Conservation (phyloP, 2,797 vertebrate genomes). For the Gila robusta region DNA sequence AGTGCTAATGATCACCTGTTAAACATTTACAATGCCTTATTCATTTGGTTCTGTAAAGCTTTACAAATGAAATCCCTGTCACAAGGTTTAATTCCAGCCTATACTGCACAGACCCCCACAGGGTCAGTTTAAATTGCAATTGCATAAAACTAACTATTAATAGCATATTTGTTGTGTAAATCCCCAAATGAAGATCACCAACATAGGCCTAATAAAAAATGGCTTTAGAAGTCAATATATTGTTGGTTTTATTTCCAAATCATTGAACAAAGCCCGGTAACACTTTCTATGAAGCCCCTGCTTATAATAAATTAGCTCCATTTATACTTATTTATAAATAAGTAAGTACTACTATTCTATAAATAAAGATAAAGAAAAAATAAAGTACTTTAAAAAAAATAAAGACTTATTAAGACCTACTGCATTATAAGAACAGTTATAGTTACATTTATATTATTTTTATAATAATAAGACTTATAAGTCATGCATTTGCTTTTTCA, state of each 20-base stretch:
- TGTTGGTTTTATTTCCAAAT: background rate
- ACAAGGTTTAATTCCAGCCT: background rate
- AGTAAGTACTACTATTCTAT: too few relatives aligned
- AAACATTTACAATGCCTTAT: background rate
- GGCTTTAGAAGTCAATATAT: background rate
- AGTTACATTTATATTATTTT: too few relatives aligned
- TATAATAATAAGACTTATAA: too few relatives aligned
- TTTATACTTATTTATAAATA: too few relatives aligned
- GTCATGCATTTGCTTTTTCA: too few relatives aligned
- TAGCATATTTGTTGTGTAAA: slow-evolving; percentile 1
- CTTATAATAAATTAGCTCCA: too few relatives aligned
- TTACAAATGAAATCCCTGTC: background rate
- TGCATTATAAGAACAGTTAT: too few relatives aligned
- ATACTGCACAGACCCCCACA: background rate
- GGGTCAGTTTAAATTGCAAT: background rate
- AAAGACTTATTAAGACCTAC: too few relatives aligned
- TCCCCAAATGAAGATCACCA: background rate
- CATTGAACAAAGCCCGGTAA: too few relatives aligned
- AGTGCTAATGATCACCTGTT: background rate
- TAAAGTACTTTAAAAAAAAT: too few relatives aligned
- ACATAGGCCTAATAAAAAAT: background rate
- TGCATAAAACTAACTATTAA: background rate
- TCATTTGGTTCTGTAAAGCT: slow-evolving; percentile 6
- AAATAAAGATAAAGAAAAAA: too few relatives aligned
- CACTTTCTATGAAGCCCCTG: too few relatives aligned